Conservation (phyloP, 2,797 vertebrate genomes). For the Graptemys geographica region DNA sequence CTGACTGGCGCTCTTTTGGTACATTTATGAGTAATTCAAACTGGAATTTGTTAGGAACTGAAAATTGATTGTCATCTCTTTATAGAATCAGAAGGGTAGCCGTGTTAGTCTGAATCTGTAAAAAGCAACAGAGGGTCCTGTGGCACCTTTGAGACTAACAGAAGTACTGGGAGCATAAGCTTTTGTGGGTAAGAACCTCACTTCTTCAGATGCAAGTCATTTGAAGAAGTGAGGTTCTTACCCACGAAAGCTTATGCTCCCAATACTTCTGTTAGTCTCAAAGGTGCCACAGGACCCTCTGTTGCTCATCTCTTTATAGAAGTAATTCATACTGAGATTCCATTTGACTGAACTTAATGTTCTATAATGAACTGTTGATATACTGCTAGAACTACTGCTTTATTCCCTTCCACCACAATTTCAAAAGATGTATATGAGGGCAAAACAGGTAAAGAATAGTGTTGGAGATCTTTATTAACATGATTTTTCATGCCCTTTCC, state of each 20-base stretch:
- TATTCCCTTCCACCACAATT: not conserved
- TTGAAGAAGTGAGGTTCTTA: no score
- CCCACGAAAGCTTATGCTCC: no score
- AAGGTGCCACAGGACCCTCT: no score
- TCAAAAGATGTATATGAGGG: not conserved
- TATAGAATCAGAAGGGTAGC: no score
- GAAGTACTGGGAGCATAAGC: no score
- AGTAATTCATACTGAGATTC: not conserved
- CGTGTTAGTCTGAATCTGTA: no score
- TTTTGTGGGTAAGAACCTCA: no score
- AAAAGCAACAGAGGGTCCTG: no score
- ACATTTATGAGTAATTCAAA: not conserved
- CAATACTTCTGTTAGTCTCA: no score
- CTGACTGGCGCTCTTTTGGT: not conserved
- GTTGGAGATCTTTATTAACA: not conserved
- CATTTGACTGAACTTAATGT: not conserved
- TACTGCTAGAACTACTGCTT: not conserved
- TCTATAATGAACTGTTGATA: not conserved
- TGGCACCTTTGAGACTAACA: no score
- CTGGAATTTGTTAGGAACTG: constrained; percentile 1
- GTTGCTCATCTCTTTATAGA: not conserved
- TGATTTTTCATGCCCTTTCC: not conserved
- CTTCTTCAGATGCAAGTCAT: no score
- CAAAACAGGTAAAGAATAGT: not conserved
- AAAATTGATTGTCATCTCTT: not conserved